These are phyloP conservation scores for Phalacrocorax pelagicus DNA, from an alignment of 2,113 vertebrate species.

Conservation along the genomic window DNA sequence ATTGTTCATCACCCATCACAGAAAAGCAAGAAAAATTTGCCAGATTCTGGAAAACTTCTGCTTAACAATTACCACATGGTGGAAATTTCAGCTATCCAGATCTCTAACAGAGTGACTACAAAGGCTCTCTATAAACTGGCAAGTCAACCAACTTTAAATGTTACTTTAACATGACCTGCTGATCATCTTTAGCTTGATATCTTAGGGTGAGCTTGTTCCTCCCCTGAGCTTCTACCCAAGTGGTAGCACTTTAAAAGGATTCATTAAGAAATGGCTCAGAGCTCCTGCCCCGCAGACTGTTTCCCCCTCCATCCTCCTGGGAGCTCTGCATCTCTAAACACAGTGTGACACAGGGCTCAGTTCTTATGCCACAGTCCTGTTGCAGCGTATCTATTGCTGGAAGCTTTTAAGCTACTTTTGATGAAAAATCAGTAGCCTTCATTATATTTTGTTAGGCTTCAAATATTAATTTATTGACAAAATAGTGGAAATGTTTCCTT, in stretches of 20 bases:
- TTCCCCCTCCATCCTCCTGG: neutral
- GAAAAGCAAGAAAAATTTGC: neutral
- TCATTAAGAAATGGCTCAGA: neutral
- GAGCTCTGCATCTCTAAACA: neutral
- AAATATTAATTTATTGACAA: neutral
- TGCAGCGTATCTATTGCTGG: neutral
- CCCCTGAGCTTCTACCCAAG: neutral
- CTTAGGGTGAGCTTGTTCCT: neutral
- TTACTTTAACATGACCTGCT: neutral
- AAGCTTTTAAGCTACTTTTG: neutral
- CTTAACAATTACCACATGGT: neutral
- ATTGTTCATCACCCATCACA: neutral
- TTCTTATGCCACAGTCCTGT: neutral
- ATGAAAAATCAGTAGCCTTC: neutral
- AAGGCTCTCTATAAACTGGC: neutral
- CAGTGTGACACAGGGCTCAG: neutral
- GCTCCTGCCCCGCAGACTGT: neutral
- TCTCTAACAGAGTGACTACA: neutral
- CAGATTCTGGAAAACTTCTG: neutral
- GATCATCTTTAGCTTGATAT: neutral
- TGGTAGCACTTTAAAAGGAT: neutral
- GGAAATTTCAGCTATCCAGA: neutral
- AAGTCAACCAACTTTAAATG: neutral
- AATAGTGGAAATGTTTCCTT: neutral
- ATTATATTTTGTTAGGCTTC: neutral